Conservation (phyloP, 2,113 vertebrate genomes). For the Budorcas taxicolor region DNA sequence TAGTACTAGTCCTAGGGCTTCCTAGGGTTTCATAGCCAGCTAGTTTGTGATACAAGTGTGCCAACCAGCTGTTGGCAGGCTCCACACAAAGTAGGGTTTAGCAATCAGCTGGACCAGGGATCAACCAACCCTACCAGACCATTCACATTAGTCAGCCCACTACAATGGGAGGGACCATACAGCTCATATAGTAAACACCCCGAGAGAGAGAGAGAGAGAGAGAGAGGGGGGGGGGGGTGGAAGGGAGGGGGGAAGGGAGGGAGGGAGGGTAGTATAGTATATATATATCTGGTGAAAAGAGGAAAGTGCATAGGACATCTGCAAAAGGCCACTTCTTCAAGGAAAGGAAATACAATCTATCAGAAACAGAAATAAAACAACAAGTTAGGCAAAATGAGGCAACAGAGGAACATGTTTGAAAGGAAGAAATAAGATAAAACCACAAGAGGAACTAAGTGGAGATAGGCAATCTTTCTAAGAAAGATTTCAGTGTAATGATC, state of each 20-base stretch:
- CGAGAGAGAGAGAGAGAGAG: too few relatives aligned
- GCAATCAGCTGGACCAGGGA: not conserved
- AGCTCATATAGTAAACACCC: not conserved
- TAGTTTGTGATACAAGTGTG: not conserved
- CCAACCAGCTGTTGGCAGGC: not conserved
- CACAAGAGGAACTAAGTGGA: not conserved
- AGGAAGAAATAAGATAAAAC: not conserved
- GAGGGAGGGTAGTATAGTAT: too few relatives aligned
- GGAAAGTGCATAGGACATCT: not conserved
- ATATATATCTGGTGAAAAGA: not conserved
- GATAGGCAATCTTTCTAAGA: not conserved
- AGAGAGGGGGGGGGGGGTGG: too few relatives aligned
- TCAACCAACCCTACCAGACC: not conserved
- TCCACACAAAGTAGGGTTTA: not conserved
- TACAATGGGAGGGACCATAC: not conserved
- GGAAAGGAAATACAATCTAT: not conserved
- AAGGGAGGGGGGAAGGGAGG: too few relatives aligned
- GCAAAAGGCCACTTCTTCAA: not conserved
- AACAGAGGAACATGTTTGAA: not conserved
- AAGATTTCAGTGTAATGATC: not conserved
- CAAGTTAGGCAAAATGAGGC: not conserved
- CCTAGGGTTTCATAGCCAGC: not conserved
- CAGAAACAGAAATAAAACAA: not conserved
- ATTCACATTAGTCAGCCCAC: not conserved
- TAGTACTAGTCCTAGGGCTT: not conserved